phyloP scores from a whole-genome alignment of 2,797 vertebrate species.

The Sebastes diaconus region DNA sequence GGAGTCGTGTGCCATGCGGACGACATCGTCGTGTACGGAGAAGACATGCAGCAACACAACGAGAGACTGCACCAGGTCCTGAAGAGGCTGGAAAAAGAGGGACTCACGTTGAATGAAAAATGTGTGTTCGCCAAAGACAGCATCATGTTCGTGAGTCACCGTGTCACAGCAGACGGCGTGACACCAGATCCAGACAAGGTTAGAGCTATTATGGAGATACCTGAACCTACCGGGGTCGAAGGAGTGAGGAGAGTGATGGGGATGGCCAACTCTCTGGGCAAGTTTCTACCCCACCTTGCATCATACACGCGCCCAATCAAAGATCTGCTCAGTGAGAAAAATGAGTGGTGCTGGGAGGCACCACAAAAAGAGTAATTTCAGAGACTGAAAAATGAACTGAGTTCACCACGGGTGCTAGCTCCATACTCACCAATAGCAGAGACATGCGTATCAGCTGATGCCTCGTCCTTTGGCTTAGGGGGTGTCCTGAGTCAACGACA shows the following conservation, averaged over 20 bases:
- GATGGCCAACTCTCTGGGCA: not conserved
- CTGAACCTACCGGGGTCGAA: too few species aligned
- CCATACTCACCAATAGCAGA: conserved; percentile 14
- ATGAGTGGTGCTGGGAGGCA: not conserved
- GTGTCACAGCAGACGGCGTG: not conserved
- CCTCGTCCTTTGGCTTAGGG: conserved; percentile 11
- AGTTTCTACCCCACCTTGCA: not conserved
- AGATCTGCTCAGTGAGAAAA: not conserved
- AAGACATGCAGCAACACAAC: not conserved
- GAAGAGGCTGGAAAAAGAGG: not conserved
- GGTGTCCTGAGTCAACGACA: conserved; percentile 16
- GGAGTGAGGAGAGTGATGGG: conserved; percentile 24
- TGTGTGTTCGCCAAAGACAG: conserved; percentile 11
- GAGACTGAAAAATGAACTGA: conserved; percentile 19
- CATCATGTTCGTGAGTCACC: conserved; percentile 19
- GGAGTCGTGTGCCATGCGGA: conserved; percentile 19
- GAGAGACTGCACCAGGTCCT: conserved; percentile 1
- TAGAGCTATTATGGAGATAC: too few species aligned
- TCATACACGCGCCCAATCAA: not conserved
- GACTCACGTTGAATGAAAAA: conserved; percentile 13
- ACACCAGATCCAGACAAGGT: too few species aligned
- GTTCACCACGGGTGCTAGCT: conserved; percentile 6
- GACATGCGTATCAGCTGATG: conserved; percentile 10
- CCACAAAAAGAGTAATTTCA: not conserved
- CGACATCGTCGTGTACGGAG: not conserved